phyloP scores from a whole-genome alignment of 2,888 invertebrate species.

The Slavum lentiscoides region DNA sequence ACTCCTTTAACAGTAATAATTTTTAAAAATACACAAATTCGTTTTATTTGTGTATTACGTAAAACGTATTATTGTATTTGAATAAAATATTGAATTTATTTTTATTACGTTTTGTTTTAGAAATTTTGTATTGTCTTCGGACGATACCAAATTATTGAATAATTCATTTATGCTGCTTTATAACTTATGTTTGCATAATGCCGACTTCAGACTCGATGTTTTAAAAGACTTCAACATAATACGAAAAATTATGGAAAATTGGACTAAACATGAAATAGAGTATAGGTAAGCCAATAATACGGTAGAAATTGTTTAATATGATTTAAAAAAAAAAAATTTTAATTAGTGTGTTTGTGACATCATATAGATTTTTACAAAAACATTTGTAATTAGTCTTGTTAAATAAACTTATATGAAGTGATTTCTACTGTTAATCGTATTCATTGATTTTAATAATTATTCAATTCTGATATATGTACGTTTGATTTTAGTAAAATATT shows the following conservation, averaged over 20 bases:
- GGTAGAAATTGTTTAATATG: not conserved
- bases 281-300: conserved; percentile 23
- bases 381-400: not conserved
- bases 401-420: not conserved
- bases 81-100: not conserved
- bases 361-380: not conserved
- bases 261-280: conserved; percentile 35
- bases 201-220: not conserved
- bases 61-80: not conserved
- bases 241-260: conserved; percentile 20
- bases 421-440: not conserved
- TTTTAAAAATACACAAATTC: too few species aligned
- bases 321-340: not conserved
- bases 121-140: not conserved
- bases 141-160: conserved; percentile 28
- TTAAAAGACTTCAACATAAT: conserved; percentile 9
- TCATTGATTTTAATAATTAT: not conserved
- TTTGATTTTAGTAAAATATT: conserved; percentile 49
- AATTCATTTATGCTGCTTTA: conserved; percentile 38
- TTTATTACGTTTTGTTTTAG: conserved; percentile 3
- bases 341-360: not conserved
- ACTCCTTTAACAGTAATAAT: not conserved
- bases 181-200: conserved; percentile 8
- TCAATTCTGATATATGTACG: not conserved
- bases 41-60: too few species aligned